phyloP scores from a whole-genome alignment of 1,140 invertebrate genomes.

The Periplaneta americana region DNA sequence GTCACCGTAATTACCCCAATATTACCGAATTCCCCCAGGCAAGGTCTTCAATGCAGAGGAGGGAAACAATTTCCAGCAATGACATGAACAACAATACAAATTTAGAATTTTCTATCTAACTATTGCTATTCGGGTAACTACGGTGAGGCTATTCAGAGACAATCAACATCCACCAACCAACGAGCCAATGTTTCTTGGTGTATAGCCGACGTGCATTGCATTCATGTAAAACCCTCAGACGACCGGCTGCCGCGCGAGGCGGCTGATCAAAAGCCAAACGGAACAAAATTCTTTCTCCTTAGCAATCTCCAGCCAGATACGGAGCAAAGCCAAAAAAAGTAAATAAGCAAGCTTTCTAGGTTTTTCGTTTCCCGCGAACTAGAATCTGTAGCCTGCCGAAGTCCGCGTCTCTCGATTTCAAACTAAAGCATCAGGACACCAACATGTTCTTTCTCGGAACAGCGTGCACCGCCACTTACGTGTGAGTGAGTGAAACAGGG shows the following conservation, averaged over 20 bases:
- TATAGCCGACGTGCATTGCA: neutral
- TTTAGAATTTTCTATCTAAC: neutral
- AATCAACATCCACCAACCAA: slow-evolving; percentile 33
- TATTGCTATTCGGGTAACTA: slow-evolving; percentile 3
- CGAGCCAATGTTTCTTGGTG: slow-evolving; percentile 47
- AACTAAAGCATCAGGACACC: slow-evolving; percentile 4
- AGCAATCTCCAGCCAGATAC: neutral
- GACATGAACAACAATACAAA: neutral
- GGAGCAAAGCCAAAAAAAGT: neutral
- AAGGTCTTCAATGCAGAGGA: neutral
- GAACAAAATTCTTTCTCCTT: neutral
- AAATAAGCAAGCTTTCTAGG: neutral
- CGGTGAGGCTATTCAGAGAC: neutral
- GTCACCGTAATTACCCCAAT: slow-evolving; percentile 5
- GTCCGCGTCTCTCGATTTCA: no score
- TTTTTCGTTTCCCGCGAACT: neutral
- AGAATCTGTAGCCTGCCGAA: neutral
- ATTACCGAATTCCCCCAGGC: neutral
- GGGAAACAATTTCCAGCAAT: neutral
- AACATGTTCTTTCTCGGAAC: slow-evolving; percentile 8
- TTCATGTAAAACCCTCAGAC: neutral
- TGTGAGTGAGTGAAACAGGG: neutral
- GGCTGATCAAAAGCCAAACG: neutral
- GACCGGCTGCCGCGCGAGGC: neutral
- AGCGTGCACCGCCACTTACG: neutral